Evolutionary conservation across 2,888 invertebrate species (phyloP).

Genomic region (Abscondita cerata): DNA sequence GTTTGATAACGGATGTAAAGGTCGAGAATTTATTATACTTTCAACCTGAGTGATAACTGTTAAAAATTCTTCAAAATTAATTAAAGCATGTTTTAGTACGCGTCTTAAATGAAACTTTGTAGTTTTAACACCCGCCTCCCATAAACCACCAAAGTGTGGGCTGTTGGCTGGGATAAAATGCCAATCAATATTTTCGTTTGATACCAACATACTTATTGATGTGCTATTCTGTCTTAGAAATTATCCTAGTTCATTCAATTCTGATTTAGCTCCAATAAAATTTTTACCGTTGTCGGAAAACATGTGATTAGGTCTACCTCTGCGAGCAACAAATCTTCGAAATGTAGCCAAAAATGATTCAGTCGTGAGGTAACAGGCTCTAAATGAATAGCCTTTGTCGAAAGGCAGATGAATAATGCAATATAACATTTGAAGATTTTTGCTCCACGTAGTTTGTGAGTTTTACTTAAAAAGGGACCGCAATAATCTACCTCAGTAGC

Average conservation of each 20-base stretch:
- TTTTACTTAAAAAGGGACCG: constrained; percentile 38
- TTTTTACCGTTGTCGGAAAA: constrained; percentile 50
- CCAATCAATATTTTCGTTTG: neutral
- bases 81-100: too few relatives aligned
- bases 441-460: constrained; percentile 24
- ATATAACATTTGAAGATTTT: constrained; percentile 40
- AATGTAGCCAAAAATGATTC: constrained; percentile 45
- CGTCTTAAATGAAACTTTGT: neutral
- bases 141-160: neutral
- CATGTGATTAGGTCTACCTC: constrained; percentile 42
- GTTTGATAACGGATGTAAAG: too few relatives aligned
- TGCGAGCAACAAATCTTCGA: constrained; percentile 43
- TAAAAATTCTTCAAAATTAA: too few relatives aligned
- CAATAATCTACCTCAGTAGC: constrained; percentile 39
- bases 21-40: too few relatives aligned
- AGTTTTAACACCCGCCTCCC: neutral
- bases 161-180: neutral
- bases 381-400: constrained; percentile 43
- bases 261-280: constrained; percentile 45
- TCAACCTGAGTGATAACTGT: too few relatives aligned
- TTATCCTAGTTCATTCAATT: neutral
- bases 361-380: constrained; percentile 30
- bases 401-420: constrained; percentile 43
- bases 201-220: neutral
- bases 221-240: neutral